A percentile compares a stretch with the other conserved stretches of the same genome.
phyloP scores from a whole-genome alignment of 1,140 invertebrate genomes.

The Mesaphorura yosii region DNA sequence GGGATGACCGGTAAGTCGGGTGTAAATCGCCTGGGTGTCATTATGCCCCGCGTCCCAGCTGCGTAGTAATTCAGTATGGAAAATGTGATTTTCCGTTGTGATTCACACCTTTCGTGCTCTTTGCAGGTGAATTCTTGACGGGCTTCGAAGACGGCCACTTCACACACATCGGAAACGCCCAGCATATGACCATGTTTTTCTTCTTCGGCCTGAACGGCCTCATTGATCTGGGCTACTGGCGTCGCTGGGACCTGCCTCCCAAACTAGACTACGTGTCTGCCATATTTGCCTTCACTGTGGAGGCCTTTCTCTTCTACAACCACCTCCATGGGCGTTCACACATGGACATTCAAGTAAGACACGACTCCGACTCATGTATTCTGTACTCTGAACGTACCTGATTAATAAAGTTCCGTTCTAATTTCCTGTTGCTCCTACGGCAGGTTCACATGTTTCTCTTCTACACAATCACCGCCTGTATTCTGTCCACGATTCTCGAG shows the following conservation, averaged over 20 bases:
- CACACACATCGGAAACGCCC: constrained; percentile 36
- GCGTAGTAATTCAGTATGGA: not conserved
- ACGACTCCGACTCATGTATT: not conserved
- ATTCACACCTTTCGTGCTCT: constrained; percentile 1
- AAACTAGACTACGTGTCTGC: constrained; percentile 38
- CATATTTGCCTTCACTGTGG: constrained; percentile 37
- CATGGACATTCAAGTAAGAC: constrained; percentile 38
- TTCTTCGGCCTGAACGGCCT: constrained; percentile 41
- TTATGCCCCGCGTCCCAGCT: not conserved
- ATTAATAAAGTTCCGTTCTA: not conserved
- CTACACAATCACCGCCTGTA: constrained; percentile 36
- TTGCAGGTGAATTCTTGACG: constrained; percentile 36
- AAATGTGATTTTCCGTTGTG: not conserved
- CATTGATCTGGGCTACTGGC: constrained; percentile 38
- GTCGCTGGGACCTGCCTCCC: constrained; percentile 35
- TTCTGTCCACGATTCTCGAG: constrained; percentile 36
- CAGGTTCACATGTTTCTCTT: constrained; percentile 41
- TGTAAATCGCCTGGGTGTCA: not conserved
- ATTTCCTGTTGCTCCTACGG: not conserved
- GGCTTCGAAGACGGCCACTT: constrained; percentile 38
- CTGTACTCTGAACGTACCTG: not conserved
- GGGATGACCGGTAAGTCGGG: constrained; percentile 35
- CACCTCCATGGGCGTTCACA: constrained; percentile 41
- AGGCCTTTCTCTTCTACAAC: constrained; percentile 41
- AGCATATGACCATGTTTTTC: constrained; percentile 47